Base-by-base conservation (phyloP, 1,140 invertebrate species). In the Drosophila gunungcola region DNA sequence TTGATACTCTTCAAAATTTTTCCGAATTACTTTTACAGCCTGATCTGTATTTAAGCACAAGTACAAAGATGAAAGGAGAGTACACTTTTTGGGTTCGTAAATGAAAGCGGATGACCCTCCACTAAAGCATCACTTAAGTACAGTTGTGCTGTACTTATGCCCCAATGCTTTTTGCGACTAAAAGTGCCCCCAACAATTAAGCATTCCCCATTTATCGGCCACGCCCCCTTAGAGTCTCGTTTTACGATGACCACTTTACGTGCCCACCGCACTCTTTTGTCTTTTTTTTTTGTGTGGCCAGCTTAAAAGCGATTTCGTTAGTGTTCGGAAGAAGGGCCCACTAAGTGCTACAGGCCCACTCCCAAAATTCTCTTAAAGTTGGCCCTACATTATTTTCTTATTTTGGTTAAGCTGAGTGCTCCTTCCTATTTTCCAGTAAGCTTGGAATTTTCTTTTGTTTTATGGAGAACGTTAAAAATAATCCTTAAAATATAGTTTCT, bases 221-320 rank as follows among this genome's bases (percentile, higher is more conserved):
- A 52, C 51, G 21, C 25, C 21, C 3, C 9, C 42, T 12, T 3
- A 13, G 13, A 10, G 27, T 3, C 13, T 29, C 29, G 21, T 70
- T 78, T 81, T 73, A 81, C 58, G 73, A 67, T 49, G 61, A 42
- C 68, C 73, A 53, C 46, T 54, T 54, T 57, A 81, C 65, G 78
- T 76, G 78, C 38, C 39, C 60, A 63, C 29, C 55, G 39, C 57
- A 49, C 43, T 38, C 29, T 32, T 32, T 51, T 73, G 41, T 56
- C n/a, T n/a, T n/a, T n/a, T n/a, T n/a, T n/a, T n/a, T n/a, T n/a
- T n/a, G n/a, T n/a, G n/a, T 27, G 11, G 49, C 39, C 27, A 46
- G 55, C 21, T 73, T 49, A 62, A 73, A 73, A 73, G 67, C 54
- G 68, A 49, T 46, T 54, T 49, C 12, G 32, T 39, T 45, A 34